Conservation (phyloP, 2,797 vertebrate species). For the Rhodeus uyekii region DNA sequence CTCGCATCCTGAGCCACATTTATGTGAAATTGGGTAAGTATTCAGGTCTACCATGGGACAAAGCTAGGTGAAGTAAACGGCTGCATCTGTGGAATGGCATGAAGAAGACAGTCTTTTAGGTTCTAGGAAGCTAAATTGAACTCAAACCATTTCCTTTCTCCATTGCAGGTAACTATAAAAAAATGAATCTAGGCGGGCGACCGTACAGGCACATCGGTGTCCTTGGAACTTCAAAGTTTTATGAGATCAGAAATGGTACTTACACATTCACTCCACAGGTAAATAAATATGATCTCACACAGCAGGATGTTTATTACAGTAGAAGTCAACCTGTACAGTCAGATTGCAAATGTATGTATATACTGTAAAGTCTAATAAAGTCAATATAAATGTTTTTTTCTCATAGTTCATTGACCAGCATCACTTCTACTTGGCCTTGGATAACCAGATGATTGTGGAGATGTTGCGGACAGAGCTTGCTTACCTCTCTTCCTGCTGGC, state of each 20-base stretch:
- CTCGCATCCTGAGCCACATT: slow-evolving; percentile 95
- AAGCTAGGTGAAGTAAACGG: not conserved
- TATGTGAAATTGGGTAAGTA: slow-evolving; percentile 91
- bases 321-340: not conserved
- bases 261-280: slow-evolving; percentile 98
- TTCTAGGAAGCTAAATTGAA: not conserved
- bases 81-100: not conserved
- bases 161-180: slow-evolving; percentile 85
- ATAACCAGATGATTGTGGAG: slow-evolving; percentile 98
- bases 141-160: slow-evolving; percentile 5
- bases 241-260: slow-evolving; percentile 89
- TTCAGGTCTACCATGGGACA: not conserved
- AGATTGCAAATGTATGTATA: not conserved
- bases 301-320: not conserved
- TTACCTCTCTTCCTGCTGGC: slow-evolving; percentile 94
- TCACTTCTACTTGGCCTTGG: slow-evolving; percentile 97
- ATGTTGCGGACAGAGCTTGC: slow-evolving; percentile 94
- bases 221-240: slow-evolving; percentile 96
- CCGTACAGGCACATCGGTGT: slow-evolving; percentile 96
- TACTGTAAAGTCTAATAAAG: not conserved
- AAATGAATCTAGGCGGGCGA: slow-evolving; percentile 89
- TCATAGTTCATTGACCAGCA: slow-evolving; percentile 94
- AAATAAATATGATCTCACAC: not conserved
- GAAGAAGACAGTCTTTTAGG: not conserved
- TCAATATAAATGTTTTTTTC: not conserved